Conservation (phyloP, 2,797 vertebrate genomes). For the Pempheris klunzingeri region DNA sequence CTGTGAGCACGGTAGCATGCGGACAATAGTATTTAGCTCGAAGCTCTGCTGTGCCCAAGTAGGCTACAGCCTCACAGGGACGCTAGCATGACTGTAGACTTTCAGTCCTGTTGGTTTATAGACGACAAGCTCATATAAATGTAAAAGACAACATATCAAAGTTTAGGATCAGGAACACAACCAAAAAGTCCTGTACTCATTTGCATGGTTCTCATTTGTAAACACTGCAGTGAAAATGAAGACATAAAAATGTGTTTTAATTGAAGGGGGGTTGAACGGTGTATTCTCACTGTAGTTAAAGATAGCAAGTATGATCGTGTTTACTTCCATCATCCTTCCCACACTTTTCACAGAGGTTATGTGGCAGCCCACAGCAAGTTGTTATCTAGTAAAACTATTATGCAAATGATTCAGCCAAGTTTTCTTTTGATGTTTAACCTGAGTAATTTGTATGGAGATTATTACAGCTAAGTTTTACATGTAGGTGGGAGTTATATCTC, state of each 20-base stretch:
- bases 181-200: not conserved
- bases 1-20: not conserved
- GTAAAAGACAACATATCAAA: not conserved
- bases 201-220: not conserved
- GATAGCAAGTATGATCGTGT: constrained; percentile 16
- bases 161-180: not conserved
- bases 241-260: constrained; percentile 20
- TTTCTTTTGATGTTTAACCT: constrained; percentile 59
- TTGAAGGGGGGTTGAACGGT: constrained; percentile 15
- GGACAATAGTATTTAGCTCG: not conserved
- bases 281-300: constrained; percentile 37
- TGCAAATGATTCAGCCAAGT: constrained; percentile 47
- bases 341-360: constrained; percentile 44
- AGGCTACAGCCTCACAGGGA: not conserved
- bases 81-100: not conserved
- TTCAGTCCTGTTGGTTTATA: not conserved
- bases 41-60: not conserved
- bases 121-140: not conserved
- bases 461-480: constrained; percentile 22
- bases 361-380: constrained; percentile 38
- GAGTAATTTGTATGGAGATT: constrained; percentile 39
- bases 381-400: constrained; percentile 47
- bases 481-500: constrained; percentile 31
- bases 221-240: not conserved
- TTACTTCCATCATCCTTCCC: constrained; percentile 31